These are phyloP conservation scores for Pachycephala philippinensis DNA, from an alignment of 2,113 vertebrate species.

Conservation along the genomic window DNA sequence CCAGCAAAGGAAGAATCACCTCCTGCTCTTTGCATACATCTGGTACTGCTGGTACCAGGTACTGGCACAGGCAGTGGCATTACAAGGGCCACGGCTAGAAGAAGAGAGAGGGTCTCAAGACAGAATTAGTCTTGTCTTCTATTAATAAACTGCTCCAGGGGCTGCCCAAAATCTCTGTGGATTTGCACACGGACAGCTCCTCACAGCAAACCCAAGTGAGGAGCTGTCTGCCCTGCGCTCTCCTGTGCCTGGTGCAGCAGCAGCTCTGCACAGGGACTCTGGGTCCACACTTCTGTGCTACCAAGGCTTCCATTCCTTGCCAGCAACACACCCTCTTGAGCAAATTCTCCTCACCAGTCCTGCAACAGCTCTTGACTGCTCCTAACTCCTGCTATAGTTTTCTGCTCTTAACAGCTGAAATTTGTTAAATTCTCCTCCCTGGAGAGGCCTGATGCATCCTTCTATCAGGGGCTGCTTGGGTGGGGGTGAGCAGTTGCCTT, in stretches of 20 bases:
- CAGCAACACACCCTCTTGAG: not conserved
- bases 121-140: not conserved
- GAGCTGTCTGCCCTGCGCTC: accelerated
- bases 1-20: not conserved
- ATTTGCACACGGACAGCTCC: not conserved
- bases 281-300: not conserved
- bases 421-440: not conserved
- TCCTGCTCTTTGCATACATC: not conserved
- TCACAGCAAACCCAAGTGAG: not conserved
- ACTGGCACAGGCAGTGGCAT: not conserved
- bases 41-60: not conserved
- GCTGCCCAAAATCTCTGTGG: not conserved
- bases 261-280: not conserved
- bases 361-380: not conserved
- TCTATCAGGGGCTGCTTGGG: not conserved
- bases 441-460: not conserved
- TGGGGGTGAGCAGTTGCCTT: not conserved
- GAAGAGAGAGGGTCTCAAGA: not conserved
- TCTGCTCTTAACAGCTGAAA: not conserved
- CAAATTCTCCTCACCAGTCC: not conserved
- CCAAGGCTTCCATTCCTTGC: not conserved
- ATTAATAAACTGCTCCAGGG: not conserved
- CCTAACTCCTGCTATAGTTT: not conserved
- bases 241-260: not conserved
- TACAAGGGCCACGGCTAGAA: not conserved